Conservation (phyloP, 2,888 invertebrate genomes). For the Dione vanillae region DNA sequence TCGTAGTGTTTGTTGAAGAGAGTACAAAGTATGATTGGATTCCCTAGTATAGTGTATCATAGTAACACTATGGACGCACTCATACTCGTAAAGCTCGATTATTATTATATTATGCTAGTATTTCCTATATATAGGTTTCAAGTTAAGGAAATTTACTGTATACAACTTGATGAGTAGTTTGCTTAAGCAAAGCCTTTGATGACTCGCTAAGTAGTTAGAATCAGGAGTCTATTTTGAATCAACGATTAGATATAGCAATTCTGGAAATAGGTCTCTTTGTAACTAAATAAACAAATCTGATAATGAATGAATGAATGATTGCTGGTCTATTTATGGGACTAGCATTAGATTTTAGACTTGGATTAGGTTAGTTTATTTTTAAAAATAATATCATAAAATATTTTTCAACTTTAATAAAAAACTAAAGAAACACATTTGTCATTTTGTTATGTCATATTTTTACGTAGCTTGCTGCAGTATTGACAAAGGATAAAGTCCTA, state of each 20-base stretch:
- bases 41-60: constrained; percentile 27
- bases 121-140: not conserved
- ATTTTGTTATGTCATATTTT: not conserved
- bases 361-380: no score
- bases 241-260: not conserved
- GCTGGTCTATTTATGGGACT: no score
- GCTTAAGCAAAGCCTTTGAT: no score
- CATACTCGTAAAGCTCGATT: constrained; percentile 6
- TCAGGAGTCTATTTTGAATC: not conserved
- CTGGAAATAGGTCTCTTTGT: not conserved
- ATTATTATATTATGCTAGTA: constrained; percentile 5
- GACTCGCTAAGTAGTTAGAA: no score
- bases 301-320: no score
- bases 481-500: constrained; percentile 1
- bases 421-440: not conserved
- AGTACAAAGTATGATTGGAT: constrained; percentile 45
- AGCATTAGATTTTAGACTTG: no score
- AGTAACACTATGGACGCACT: constrained; percentile 5
- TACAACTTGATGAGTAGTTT: no score
- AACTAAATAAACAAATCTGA: not conserved
- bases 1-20: constrained; percentile 42
- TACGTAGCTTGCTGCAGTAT: not conserved
- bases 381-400: no score
- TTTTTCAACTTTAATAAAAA: no score
- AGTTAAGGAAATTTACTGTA: not conserved